Base-by-base conservation (phyloP, 2,888 invertebrate genomes). In the Chaetoderma sp. region DNA sequence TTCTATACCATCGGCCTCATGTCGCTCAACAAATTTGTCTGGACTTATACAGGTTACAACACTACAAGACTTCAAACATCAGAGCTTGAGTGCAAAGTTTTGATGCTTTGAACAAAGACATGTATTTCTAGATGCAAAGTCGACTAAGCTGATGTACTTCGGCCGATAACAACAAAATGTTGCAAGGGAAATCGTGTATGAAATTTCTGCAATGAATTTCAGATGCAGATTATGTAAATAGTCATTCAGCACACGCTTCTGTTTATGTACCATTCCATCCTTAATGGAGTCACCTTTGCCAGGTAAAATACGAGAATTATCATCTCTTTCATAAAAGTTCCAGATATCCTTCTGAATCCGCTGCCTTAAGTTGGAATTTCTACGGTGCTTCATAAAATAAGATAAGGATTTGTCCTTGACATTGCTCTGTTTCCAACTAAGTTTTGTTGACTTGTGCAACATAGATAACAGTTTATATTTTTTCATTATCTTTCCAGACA, bases 221-320 rank as follows among this genome's bases (percentile, higher is more conserved):
- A 44, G 8, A 45, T 68, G 71, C 4, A 66, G 39, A 32, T 56
- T 66, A 42, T 63, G 57, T 66, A 66, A 56, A 23, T 60, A 68
- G 52, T 68, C 71, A 47, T 65, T 65, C 13, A 71, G 30, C 1
- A 71, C 58, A 16, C 62, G 32, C 45, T 68, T 68, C 33, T 70
- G 63, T 18, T 18, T 25, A 33, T 60, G 60, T 4, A 4, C 36
- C 1, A 47, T 65, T 18, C 54, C 62, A 28, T 64, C 58, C 45
- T 69, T 69, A 27, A 61, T 54, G 13, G 61, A 39, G 58, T 71
- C 63, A 25, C 39, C 61, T 36, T 71, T 65, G 16, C 64, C 67
- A 4, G 63, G 68, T n/a, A 63, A 25, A 13, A 58, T 32, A 18
- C 58, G 28, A 10, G 64, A 65, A 42, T 65, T 68, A 54, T 65